These are phyloP conservation scores for Muscina levida DNA, from an alignment of 2,888 invertebrate species.

Conservation along the genomic window DNA sequence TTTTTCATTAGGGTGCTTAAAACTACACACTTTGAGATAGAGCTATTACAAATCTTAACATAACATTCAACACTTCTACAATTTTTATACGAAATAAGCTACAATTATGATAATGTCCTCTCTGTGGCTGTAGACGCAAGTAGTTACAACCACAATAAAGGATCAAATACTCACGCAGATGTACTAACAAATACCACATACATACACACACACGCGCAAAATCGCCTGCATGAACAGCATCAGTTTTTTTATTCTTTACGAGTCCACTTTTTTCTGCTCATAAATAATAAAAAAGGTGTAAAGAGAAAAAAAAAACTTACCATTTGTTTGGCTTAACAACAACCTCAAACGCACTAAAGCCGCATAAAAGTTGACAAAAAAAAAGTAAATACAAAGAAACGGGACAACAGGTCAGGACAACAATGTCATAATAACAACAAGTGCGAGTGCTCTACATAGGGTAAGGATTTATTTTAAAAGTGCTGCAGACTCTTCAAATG, in stretches of 20 bases:
- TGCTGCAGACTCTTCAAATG: too few relatives aligned
- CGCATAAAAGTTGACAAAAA: neutral
- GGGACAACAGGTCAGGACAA: slow-evolving; percentile 22
- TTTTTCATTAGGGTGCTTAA: too few relatives aligned
- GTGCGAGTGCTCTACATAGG: neutral
- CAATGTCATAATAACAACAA: slow-evolving; percentile 17
- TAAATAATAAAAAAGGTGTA: slow-evolving; percentile 35
- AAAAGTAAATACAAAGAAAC: neutral
- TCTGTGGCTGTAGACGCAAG: neutral
- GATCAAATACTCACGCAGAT: slow-evolving; percentile 28
- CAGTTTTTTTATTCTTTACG: slow-evolving; percentile 8
- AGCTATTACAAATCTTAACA: too few relatives aligned
- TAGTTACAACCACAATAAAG: slow-evolving; percentile 55
- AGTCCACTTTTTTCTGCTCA: slow-evolving; percentile 17
- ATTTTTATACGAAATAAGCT: too few relatives aligned
- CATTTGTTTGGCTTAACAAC: slow-evolving; percentile 21
- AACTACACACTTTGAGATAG: too few relatives aligned
- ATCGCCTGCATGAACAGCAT: neutral
- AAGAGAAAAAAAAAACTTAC: slow-evolving; percentile 22
- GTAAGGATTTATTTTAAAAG: neutral
- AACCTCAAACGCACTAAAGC: neutral
- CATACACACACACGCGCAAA: neutral
- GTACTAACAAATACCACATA: slow-evolving; percentile 1
- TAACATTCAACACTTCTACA: too few relatives aligned
- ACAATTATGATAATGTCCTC: neutral